Base-by-base conservation (phyloP, 2,113 vertebrate genomes). In the Phycodurus eques region DNA sequence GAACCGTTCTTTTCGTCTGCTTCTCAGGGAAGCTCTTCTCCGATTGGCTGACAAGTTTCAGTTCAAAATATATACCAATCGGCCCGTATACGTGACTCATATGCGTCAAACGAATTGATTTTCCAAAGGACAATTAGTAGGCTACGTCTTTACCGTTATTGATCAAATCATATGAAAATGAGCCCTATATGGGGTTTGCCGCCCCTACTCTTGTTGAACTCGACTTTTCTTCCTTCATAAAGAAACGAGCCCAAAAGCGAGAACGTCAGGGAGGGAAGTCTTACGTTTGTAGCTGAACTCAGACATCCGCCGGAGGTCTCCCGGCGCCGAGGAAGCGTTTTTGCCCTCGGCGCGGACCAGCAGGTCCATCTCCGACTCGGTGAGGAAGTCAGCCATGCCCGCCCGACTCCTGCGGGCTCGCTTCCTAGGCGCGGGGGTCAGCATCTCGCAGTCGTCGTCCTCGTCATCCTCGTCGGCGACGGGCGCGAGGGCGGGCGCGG, bases 231-330 rank as follows among this genome's bases (percentile, higher is more conserved):
- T 39, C 35, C 35, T 3, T 39, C 35, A 3, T 6, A 39, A 39
- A 61, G 31, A 60, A 61, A 61, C 2, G 11, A 5, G 27, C 12
- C 22, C 4, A 11, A 8, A 0, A 8, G 4, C 20, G 33, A 27
- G 7, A 42, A 33, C 14, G 31, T 14, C 9, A 11, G 4, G 33
- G 4, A 42, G 19, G 42, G 42, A 1, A 9, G 5, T 22, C 65
- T 84, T 73, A 91, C 90, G 1, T 81, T 90, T 91, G 73, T 91
- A 90, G 9, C 84, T 84, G 76, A 85, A 83, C 68, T 91, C 90
- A 0, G 73, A 54, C 72, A 79, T 66, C 0, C 84, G 76, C 5
- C 88, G 87, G 57, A 88, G 73, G 1, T 90, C 90, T 8, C 81
- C 80, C 71, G 87, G 71, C 0, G 82, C 60, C 8, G 72, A 8